Percentiles rank a stretch among this genome's conserved stretches.
Evolutionary conservation across 2,888 invertebrate species (phyloP).

Genomic region (Dicyrtomina minuta): DNA sequence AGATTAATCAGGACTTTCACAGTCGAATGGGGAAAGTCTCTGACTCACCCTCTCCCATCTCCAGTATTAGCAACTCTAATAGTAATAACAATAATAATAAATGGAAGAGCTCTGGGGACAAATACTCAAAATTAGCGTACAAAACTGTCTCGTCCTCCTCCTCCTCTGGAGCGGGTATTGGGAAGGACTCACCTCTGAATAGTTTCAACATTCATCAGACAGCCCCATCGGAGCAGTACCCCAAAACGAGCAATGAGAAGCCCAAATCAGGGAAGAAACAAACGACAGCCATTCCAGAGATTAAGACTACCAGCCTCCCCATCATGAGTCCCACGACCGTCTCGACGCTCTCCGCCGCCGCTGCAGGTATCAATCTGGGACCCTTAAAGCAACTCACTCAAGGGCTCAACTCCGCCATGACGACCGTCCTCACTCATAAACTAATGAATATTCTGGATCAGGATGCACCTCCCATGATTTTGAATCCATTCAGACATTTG

Average conservation of each 20-base stretch:
- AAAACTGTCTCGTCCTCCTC: conserved; percentile 32
- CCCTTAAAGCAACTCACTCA: conserved; percentile 41
- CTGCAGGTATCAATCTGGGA: neutral
- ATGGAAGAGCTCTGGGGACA: conserved; percentile 40
- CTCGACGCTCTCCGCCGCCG: conserved; percentile 12
- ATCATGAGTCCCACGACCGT: conserved; percentile 21
- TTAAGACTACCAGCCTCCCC: conserved; percentile 21
- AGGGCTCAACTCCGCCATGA: conserved; percentile 52
- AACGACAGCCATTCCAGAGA: conserved; percentile 18
- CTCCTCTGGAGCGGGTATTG: neutral
- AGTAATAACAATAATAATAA: conserved; percentile 8
- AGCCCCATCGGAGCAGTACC: neutral
- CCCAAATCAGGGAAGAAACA: conserved; percentile 27
- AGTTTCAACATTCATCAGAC: conserved; percentile 50
- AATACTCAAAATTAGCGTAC: conserved; percentile 48
- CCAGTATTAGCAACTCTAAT: neutral
- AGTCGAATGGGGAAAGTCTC: conserved; percentile 50
- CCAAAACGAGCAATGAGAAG: neutral
- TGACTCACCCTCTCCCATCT: conserved; percentile 12
- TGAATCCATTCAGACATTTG: conserved; percentile 51
- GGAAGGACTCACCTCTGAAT: conserved; percentile 31
- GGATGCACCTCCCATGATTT: conserved; percentile 48
- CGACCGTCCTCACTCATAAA: conserved; percentile 51
- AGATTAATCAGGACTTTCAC: conserved; percentile 40
- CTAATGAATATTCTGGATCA: conserved; percentile 52